phyloP scores from a whole-genome alignment of 1,140 invertebrate species.

The Dreissena rostriformis region DNA sequence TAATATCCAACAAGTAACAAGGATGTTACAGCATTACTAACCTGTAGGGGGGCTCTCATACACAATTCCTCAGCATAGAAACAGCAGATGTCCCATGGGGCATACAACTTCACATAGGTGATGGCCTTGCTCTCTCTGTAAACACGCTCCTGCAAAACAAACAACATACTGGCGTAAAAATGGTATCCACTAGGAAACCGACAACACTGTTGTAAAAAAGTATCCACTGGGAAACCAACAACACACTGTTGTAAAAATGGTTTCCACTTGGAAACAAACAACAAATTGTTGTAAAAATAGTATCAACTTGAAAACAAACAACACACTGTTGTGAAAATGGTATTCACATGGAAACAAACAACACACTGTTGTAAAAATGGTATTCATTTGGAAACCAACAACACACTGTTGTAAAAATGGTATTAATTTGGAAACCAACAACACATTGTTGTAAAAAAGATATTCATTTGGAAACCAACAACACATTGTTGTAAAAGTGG shows the following conservation, averaged over 20 bases:
- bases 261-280: background rate
- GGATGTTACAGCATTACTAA: conserved; percentile 58
- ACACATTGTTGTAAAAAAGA: too few species aligned
- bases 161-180: conserved; percentile 8
- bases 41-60: conserved; percentile 85
- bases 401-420: too few species aligned
- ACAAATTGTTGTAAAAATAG: too few species aligned
- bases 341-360: too few species aligned
- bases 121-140: conserved; percentile 78
- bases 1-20: too few species aligned
- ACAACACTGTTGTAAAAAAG: too few species aligned
- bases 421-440: too few species aligned
- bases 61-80: conserved; percentile 85
- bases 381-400: too few species aligned
- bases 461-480: too few species aligned
- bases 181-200: background rate
- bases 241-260: conserved; percentile 6
- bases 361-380: too few species aligned
- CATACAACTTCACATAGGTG: conserved; percentile 84
- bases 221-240: conserved; percentile 21
- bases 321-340: too few species aligned
- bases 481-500: too few species aligned
- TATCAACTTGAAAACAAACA: background rate
- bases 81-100: conserved; percentile 84
- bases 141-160: conserved; percentile 71